A percentile compares a stretch with the other conserved stretches of the same genome.
Evolutionary conservation across 2,888 invertebrate genomes (phyloP).

Genomic region (Drosophila koepferae): DNA sequence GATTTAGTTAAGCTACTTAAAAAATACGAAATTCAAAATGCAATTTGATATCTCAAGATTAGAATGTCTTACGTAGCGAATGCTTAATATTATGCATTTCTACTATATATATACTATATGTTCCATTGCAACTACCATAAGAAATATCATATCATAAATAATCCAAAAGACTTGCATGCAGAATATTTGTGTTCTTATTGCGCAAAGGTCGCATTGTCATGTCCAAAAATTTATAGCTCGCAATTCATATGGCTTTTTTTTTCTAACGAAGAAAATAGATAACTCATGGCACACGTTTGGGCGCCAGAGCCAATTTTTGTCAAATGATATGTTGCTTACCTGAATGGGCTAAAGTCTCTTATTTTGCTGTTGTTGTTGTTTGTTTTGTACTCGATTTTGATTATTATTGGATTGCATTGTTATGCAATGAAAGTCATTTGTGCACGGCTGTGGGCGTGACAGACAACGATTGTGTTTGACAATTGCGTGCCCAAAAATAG

Average conservation of each 20-base stretch:
- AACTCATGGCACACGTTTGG: constrained; percentile 44
- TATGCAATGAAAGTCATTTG: constrained; percentile 61
- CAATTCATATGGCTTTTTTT: constrained; percentile 37
- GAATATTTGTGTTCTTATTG: constrained; percentile 48
- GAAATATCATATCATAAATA: constrained; percentile 37
- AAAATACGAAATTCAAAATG: neutral
- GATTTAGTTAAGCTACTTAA: constrained; percentile 2
- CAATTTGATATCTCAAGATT: neutral
- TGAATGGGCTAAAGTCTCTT: constrained; percentile 26
- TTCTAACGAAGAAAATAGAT: constrained; percentile 36
- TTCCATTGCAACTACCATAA: neutral
- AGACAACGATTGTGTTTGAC: constrained; percentile 47
- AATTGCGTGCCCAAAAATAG: constrained; percentile 65
- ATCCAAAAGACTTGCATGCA: constrained; percentile 28
- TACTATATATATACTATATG: neutral
- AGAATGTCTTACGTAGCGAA: neutral
- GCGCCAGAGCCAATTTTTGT: constrained; percentile 62
- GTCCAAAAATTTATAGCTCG: constrained; percentile 40
- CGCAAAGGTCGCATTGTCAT: constrained; percentile 47
- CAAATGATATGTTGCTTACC: constrained; percentile 68
- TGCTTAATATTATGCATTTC: constrained; percentile 6
- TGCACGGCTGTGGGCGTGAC: constrained; percentile 12
- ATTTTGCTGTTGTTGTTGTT: neutral
- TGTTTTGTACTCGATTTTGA: constrained; percentile 22
- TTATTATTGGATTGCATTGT: constrained; percentile 70